Evolutionary conservation across 2,797 vertebrate genomes (phyloP).

Genomic region (Psittacula derbiana): DNA sequence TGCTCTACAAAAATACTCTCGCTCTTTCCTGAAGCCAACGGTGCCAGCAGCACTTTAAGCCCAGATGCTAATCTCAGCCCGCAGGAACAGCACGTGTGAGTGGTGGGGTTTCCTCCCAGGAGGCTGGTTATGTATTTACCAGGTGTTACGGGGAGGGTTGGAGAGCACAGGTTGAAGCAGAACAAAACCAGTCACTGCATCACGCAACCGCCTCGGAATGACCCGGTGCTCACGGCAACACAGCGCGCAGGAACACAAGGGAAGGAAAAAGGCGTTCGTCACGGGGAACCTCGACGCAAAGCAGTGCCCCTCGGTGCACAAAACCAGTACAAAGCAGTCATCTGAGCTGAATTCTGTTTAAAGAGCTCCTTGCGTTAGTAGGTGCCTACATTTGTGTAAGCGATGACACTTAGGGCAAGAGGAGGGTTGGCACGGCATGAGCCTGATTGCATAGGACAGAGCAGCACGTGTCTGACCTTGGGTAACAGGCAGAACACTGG

Average conservation of each 20-base stretch:
- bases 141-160: neutral
- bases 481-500: rapidly evolving
- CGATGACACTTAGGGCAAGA: rapidly evolving
- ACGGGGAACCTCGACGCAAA: rapidly evolving
- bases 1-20: constrained; percentile 35
- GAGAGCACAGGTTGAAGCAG: neutral
- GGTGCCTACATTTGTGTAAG: rapidly evolving
- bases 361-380: rapidly evolving
- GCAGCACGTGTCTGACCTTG: rapidly evolving
- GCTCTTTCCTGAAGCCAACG: constrained; percentile 8
- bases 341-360: too few species aligned
- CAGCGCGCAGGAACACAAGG: rapidly evolving
- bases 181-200: neutral
- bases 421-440: neutral
- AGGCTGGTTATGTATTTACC: neutral
- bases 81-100: neutral
- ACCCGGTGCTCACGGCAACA: neutral
- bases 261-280: neutral
- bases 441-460: neutral
- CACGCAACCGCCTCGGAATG: rapidly evolving
- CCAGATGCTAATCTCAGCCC: neutral
- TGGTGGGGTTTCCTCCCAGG: neutral
- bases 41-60: neutral
- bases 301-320: neutral
- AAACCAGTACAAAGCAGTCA: neutral